phyloP scores from a whole-genome alignment of 2,888 invertebrate genomes.

The Griposia aprilina region DNA sequence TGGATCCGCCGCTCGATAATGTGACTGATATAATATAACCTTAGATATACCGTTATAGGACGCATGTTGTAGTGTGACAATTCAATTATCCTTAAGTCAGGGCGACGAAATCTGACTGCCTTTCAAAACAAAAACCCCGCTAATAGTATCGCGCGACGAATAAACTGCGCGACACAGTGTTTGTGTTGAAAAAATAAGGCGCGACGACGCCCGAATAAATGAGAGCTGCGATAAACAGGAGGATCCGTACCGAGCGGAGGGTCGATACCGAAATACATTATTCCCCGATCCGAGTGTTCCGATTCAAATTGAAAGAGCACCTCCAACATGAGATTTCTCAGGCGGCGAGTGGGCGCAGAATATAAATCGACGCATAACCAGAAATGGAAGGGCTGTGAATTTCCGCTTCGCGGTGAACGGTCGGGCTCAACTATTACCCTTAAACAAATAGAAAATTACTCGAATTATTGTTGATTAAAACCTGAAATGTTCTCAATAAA shows the following conservation, averaged over 20 bases:
- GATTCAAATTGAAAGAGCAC: slow-evolving; percentile 91
- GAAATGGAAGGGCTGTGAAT: slow-evolving; percentile 89
- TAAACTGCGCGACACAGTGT: slow-evolving; percentile 87
- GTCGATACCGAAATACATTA: slow-evolving; percentile 91
- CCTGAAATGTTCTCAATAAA: slow-evolving; percentile 24
- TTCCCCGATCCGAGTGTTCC: slow-evolving; percentile 90
- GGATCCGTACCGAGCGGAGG: slow-evolving; percentile 88
- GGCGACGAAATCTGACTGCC: slow-evolving; percentile 84
- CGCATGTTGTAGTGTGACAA: slow-evolving; percentile 80
- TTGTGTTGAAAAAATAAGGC: slow-evolving; percentile 89
- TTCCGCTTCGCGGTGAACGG: slow-evolving; percentile 85
- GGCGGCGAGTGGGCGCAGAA: slow-evolving; percentile 90
- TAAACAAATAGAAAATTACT: slow-evolving; percentile 70
- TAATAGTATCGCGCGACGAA: slow-evolving; percentile 86
- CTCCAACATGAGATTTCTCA: slow-evolving; percentile 91
- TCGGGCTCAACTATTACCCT: slow-evolving; percentile 74
- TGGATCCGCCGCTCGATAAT: slow-evolving; percentile 11
- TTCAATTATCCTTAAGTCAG: slow-evolving; percentile 85
- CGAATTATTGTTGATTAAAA: slow-evolving; percentile 55
- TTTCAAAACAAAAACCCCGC: slow-evolving; percentile 87
- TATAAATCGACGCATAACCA: slow-evolving; percentile 91
- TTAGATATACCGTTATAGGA: slow-evolving; percentile 67
- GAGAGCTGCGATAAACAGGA: slow-evolving; percentile 90
- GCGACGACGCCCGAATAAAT: slow-evolving; percentile 90
- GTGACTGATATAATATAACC: slow-evolving; percentile 24